Conservation (phyloP, 2,113 vertebrate species). For the Mirounga angustirostris region DNA sequence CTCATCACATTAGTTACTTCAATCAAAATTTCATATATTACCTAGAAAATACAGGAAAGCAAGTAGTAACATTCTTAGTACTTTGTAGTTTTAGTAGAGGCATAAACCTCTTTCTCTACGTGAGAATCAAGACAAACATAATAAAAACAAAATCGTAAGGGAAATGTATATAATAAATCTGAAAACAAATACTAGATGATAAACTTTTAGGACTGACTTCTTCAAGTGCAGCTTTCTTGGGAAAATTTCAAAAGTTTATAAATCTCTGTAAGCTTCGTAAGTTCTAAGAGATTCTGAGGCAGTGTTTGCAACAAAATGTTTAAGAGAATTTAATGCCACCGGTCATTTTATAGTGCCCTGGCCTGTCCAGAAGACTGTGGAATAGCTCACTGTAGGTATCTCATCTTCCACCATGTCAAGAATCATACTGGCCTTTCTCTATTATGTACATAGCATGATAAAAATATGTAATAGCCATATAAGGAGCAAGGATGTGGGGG, state of each 20-base stretch:
- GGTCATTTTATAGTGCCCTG: neutral
- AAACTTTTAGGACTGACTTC: neutral
- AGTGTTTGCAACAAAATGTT: conserved; percentile 1
- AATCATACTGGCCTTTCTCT: neutral
- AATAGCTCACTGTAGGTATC: neutral
- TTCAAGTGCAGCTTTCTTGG: conserved; percentile 49
- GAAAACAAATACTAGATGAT: conserved; percentile 40
- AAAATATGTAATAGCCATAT: neutral
- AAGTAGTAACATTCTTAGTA: neutral
- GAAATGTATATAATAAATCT: conserved; percentile 43
- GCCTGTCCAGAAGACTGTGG: neutral
- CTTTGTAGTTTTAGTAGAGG: neutral
- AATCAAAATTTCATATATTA: neutral
- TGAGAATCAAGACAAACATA: conserved; percentile 20
- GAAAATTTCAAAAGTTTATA: conserved; percentile 37
- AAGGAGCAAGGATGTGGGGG: neutral
- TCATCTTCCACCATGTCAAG: conserved; percentile 11
- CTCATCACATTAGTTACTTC: neutral
- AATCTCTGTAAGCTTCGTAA: conserved; percentile 15
- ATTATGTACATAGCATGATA: neutral
- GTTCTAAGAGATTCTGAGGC: neutral
- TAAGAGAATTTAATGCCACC: neutral
- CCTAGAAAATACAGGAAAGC: neutral
- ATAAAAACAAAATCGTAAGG: neutral
- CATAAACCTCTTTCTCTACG: neutral